Percentiles rank a stretch among this genome's conserved stretches.
These are phyloP conservation scores for Enteromius fasciolatus DNA, from an alignment of 2,797 vertebrate species.

Conservation along the genomic window DNA sequence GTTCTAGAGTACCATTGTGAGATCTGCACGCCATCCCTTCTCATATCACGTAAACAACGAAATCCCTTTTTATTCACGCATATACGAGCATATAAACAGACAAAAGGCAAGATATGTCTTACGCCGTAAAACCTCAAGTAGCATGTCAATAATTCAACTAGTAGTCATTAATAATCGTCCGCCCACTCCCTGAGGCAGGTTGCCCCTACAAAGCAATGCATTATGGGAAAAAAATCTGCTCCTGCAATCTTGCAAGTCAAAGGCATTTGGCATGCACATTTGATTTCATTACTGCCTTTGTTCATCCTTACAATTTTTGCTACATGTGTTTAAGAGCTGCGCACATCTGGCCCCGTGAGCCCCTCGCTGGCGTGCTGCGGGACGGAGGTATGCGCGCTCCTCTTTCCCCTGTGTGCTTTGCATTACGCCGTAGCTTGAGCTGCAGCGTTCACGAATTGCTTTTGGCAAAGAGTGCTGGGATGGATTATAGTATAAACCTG, in stretches of 20 bases:
- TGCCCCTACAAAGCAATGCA: slow-evolving; percentile 35
- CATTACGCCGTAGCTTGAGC: slow-evolving; percentile 60
- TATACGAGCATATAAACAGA: slow-evolving; percentile 2
- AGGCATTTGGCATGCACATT: slow-evolving; percentile 43
- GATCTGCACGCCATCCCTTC: slow-evolving; percentile 29
- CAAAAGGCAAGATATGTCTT: slow-evolving; percentile 29
- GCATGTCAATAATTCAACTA: slow-evolving; percentile 38
- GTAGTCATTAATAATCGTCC: slow-evolving; percentile 41
- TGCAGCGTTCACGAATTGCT: slow-evolving; percentile 51
- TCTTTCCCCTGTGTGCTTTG: slow-evolving; percentile 63
- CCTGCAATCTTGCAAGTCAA: slow-evolving; percentile 41
- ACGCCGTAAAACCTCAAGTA: slow-evolving; percentile 2
- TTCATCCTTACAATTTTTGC: slow-evolving; percentile 41
- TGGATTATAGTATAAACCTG: slow-evolving; percentile 60
- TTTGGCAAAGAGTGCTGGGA: slow-evolving; percentile 60
- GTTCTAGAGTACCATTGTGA: slow-evolving; percentile 23
- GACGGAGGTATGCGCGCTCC: slow-evolving; percentile 70
- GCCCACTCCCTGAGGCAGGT: slow-evolving; percentile 10
- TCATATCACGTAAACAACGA: slow-evolving; percentile 34
- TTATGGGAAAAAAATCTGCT: slow-evolving; percentile 32
- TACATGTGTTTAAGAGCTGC: slow-evolving; percentile 38
- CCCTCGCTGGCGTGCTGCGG: slow-evolving; percentile 57
- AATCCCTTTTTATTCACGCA: slow-evolving; percentile 32
- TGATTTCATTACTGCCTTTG: slow-evolving; percentile 48
- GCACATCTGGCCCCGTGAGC: slow-evolving; percentile 42